A percentile compares a stretch with the other conserved stretches of the same genome.
phyloP scores from a whole-genome alignment of 2,113 vertebrate genomes.

The Poecilia latipinna region DNA sequence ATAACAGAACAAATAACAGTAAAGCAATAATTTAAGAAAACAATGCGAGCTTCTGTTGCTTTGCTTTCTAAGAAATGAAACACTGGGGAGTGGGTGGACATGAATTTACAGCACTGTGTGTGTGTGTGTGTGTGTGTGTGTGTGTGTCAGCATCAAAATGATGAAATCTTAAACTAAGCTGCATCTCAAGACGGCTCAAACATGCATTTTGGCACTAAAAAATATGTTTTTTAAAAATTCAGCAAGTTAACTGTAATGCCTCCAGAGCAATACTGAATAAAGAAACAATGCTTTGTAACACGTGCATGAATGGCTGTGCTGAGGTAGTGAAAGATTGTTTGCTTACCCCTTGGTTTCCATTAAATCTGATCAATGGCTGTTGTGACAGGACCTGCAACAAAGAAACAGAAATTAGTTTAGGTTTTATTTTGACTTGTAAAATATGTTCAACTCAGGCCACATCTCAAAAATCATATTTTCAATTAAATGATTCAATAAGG shows the following conservation, averaged over 20 bases:
- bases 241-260: slow-evolving; percentile 1
- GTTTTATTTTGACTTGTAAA: background rate
- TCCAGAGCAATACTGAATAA: background rate
- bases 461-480: background rate
- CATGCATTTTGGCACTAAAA: background rate
- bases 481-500: background rate
- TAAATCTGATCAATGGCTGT: slow-evolving; percentile 90
- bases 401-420: slow-evolving; percentile 19
- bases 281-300: background rate
- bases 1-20: slow-evolving; percentile 11
- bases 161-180: background rate
- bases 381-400: slow-evolving; percentile 83
- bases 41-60: slow-evolving; percentile 3
- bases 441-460: background rate
- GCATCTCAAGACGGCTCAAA: background rate
- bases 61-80: background rate
- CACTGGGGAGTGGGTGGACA: background rate
- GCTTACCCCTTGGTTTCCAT: slow-evolving; percentile 97
- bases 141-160: background rate
- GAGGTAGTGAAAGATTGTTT: background rate
- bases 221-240: background rate
- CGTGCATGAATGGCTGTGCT: background rate
- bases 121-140: background rate
- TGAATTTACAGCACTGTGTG: slow-evolving; percentile 1
- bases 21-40: slow-evolving; percentile 9